These are phyloP conservation scores for Sialia sialis DNA, from an alignment of 2,113 vertebrate genomes.

Conservation along the genomic window DNA sequence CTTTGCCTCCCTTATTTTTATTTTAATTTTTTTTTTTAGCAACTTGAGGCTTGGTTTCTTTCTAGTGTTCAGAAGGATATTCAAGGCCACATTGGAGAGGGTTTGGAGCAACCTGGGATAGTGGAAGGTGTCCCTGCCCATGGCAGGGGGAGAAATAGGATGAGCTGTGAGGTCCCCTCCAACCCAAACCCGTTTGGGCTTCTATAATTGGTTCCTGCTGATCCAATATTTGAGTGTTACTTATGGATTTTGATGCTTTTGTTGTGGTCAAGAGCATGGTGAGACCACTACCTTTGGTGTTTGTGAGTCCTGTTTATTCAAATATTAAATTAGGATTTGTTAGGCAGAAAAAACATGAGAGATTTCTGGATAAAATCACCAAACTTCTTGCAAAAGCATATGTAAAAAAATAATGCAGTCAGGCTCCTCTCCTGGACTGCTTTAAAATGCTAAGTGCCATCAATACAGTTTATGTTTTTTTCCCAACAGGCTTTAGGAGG, in stretches of 20 bases:
- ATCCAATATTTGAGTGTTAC: background rate
- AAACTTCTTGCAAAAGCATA: background rate
- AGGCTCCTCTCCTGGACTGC: background rate
- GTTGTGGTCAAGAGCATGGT: fast-evolving
- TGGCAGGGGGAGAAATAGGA: fast-evolving
- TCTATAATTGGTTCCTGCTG: background rate
- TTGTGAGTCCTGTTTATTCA: background rate
- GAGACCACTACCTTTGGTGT: background rate
- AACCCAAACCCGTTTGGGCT: background rate
- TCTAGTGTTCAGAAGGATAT: background rate
- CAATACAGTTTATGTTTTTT: background rate
- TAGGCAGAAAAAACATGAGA: background rate
- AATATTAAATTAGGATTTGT: background rate
- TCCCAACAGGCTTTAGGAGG: background rate
- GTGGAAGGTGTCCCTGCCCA: background rate
- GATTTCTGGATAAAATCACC: background rate
- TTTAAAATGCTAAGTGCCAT: background rate
- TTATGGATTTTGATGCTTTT: background rate
- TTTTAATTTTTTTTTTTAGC: background rate
- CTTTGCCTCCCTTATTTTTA: background rate
- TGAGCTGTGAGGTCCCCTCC: background rate
- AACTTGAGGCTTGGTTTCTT: background rate
- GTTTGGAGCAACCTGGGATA: background rate
- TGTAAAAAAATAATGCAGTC: background rate
- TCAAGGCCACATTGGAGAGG: background rate